Conservation (phyloP, 2,888 invertebrate genomes). For the Volucella inanis region DNA sequence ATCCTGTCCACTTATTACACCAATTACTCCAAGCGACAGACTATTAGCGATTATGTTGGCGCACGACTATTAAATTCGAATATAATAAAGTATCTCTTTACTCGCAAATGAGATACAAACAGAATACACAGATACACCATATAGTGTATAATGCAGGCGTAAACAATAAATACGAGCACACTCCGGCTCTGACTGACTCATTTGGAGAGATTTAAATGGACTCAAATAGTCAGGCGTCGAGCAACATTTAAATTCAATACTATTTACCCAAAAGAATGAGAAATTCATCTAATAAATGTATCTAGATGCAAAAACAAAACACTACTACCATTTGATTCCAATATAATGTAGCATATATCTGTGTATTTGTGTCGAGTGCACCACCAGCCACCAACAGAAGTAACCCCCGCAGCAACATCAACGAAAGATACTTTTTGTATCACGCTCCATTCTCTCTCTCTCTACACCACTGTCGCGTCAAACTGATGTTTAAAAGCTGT, state of each 20-base stretch:
- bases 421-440: no score
- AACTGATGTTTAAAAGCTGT: constrained; percentile 30
- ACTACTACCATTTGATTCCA: constrained; percentile 9
- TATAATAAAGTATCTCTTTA: constrained; percentile 73
- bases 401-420: no score
- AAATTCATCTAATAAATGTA: constrained; percentile 74
- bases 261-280: constrained; percentile 59
- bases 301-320: constrained; percentile 60
- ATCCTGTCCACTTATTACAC: constrained; percentile 70
- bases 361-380: constrained; percentile 37
- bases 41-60: constrained; percentile 75
- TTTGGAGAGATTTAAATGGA: constrained; percentile 4
- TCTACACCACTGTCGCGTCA: no score
- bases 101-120: constrained; percentile 48
- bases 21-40: constrained; percentile 73
- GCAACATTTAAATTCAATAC: constrained; percentile 46
- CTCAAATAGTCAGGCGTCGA: constrained; percentile 9
- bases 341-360: constrained; percentile 16
- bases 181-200: constrained; percentile 11
- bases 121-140: constrained; percentile 3
- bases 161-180: constrained; percentile 12
- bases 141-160: neutral
- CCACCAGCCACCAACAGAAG: constrained; percentile 29
- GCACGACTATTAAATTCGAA: constrained; percentile 75
- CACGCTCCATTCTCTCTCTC: no score